Conservation (phyloP, 2,797 vertebrate genomes). For the Mus minutoides region DNA sequence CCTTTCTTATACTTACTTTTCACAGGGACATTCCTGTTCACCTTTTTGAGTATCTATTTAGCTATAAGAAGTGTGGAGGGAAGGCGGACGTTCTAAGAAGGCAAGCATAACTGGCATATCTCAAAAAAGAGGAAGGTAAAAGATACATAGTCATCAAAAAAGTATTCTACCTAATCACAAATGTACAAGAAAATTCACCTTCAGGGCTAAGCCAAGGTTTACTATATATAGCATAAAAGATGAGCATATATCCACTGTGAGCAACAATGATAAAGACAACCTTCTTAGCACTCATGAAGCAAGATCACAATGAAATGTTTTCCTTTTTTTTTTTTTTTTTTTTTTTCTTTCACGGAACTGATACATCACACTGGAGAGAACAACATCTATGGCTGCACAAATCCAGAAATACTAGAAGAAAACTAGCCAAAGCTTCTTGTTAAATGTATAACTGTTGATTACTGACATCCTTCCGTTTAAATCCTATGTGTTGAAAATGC, state of each 20-base stretch:
- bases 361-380: conserved; percentile 75
- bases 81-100: neutral
- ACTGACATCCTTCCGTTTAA: conserved; percentile 68
- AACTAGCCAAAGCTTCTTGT: conserved; percentile 76
- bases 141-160: conserved; percentile 5
- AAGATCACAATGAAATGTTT: conserved; percentile 66
- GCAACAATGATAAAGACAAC: conserved; percentile 71
- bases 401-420: conserved; percentile 69
- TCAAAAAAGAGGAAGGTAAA: neutral
- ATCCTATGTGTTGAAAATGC: conserved; percentile 72
- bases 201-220: neutral
- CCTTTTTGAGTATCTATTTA: neutral
- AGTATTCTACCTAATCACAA: conserved; percentile 22
- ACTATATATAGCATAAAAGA: neutral
- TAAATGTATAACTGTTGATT: conserved; percentile 72
- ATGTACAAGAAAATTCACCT: neutral
- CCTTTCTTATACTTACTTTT: neutral
- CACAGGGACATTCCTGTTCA: neutral
- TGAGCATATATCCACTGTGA: conserved; percentile 56
- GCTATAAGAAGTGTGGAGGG: neutral
- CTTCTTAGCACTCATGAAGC: conserved; percentile 65
- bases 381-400: conserved; percentile 59
- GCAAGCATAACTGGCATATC: neutral
- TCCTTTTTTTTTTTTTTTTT: conserved; percentile 16
- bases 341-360: conserved; percentile 69